Conservation (phyloP, 2,113 vertebrate species). For the Coturnix japonica region DNA sequence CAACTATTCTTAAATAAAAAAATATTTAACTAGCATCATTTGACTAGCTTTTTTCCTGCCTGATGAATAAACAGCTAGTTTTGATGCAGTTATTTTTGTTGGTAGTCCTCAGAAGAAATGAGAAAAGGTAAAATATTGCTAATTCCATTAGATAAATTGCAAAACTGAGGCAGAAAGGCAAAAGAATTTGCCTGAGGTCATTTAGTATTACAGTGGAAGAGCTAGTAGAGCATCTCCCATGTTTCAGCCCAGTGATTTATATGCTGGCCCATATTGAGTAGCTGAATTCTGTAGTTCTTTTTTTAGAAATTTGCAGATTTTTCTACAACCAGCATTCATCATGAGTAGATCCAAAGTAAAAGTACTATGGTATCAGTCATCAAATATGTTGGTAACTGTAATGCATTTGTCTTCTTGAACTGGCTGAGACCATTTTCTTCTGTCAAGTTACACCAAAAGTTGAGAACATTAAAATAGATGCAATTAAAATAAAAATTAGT, state of each 20-base stretch:
- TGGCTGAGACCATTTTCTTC: neutral
- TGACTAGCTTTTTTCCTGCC: neutral
- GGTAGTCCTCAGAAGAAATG: neutral
- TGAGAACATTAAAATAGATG: constrained; percentile 3
- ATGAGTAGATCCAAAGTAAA: constrained; percentile 23
- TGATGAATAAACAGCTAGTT: neutral
- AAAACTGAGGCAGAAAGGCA: neutral
- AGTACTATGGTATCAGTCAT: constrained; percentile 24
- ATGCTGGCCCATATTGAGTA: neutral
- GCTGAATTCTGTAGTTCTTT: constrained; percentile 15
- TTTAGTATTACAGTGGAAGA: constrained; percentile 17
- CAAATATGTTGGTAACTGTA: constrained; percentile 14
- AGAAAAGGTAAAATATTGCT: neutral
- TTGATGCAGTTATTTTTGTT: neutral
- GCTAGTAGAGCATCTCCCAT: neutral
- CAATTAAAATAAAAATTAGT: constrained; percentile 31
- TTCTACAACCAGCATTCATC: constrained; percentile 37
- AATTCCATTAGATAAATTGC: neutral
- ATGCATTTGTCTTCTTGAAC: constrained; percentile 22
- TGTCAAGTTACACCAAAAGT: neutral
- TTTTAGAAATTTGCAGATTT: constrained; percentile 39
- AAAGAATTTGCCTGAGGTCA: constrained; percentile 1
- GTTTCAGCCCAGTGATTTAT: constrained; percentile 44
- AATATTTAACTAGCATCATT: neutral
- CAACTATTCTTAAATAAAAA: neutral